Base-by-base conservation (phyloP, 1,140 invertebrate species). In the Dermatophagoides farinae region DNA sequence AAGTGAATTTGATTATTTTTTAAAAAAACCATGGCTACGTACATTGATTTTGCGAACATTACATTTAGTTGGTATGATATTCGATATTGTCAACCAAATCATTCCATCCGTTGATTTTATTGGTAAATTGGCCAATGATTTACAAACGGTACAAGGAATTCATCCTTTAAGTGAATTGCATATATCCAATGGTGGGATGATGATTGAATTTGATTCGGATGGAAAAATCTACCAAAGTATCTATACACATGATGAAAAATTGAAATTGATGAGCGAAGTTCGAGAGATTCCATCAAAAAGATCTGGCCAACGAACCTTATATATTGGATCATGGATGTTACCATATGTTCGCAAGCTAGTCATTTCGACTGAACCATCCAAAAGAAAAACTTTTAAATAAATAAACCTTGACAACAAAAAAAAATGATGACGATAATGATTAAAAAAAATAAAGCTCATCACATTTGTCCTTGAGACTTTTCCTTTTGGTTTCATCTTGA, bases 121-220 rank as follows among this genome's bases (percentile, higher is more conserved):
- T 1, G 53, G 53, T n/a, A 39, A 65, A 40, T 39, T 64, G 14
- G 22, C 25, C 18, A 66, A 80, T 0, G 62, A 74, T 6, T 65
- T 80, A 5, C 71, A 80, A 65, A 84, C 38, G 66, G 22, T 39
- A 67, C 43, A 64, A 66, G 18, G 62, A 20, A 50, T 50, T 1
- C 11, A 18, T 50, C 6, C 23, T 23, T 20, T 6, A 22, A 31
- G 31, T 31, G 31, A 31, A 31, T 37, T 31, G 14, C 20, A 50
- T 46, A n/a, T n/a, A 18, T 12, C 46, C 12, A 70, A 55, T 23
- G 67, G 73, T 39, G 65, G 71, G 52, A 74, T 75, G 23, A 64
- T 83, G 44, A 41, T 85, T 8, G 76, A 80, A 70, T 60, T 82
- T 43, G 77, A 81, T 70, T 75, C 78, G 71, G 72, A 78, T 59